phyloP scores from a whole-genome alignment of 2,888 invertebrate species.

The Zaprionus lineosus region DNA sequence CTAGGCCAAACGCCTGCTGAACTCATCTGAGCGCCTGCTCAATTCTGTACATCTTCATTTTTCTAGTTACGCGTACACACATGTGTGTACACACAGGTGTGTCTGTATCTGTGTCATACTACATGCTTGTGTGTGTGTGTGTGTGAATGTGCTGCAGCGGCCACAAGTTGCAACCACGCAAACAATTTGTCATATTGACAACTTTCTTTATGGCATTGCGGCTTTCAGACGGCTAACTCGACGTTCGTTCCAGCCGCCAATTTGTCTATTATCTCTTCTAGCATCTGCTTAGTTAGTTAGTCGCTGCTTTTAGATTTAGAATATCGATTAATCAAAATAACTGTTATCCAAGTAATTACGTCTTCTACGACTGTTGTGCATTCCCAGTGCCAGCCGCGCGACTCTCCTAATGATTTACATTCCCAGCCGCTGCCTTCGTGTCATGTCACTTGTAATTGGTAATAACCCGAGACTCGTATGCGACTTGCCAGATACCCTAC shows the following conservation, averaged over 20 bases:
- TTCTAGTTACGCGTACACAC: conserved; percentile 53
- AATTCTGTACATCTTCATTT: conserved; percentile 80
- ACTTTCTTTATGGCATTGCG: conserved; percentile 36
- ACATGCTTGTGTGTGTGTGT: too few relatives aligned
- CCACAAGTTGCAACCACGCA: conserved; percentile 30
- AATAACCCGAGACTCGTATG: too few relatives aligned
- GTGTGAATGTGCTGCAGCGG: conserved; percentile 23
- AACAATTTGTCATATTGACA: conserved; percentile 41
- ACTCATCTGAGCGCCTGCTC: conserved; percentile 71
- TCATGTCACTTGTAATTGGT: conserved; percentile 25
- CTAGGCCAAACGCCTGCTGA: conserved; percentile 41
- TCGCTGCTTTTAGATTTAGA: conserved; percentile 18
- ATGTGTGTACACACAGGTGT: conserved; percentile 5
- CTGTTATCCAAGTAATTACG: too few relatives aligned
- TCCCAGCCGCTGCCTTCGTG: conserved; percentile 24
- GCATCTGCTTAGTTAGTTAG: conserved; percentile 28
- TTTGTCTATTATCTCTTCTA: conserved; percentile 18
- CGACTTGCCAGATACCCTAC: too few relatives aligned
- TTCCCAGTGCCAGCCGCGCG: too few relatives aligned
- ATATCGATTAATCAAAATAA: conserved; percentile 28
- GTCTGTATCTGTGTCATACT: too few relatives aligned
- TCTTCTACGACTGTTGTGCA: too few relatives aligned
- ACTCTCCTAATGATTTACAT: conserved; percentile 20
- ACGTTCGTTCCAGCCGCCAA: too few relatives aligned
- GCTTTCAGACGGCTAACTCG: too few relatives aligned